These are phyloP conservation scores for Ennomos quercinarius DNA, from an alignment of 2,888 invertebrate genomes.

Conservation along the genomic window DNA sequence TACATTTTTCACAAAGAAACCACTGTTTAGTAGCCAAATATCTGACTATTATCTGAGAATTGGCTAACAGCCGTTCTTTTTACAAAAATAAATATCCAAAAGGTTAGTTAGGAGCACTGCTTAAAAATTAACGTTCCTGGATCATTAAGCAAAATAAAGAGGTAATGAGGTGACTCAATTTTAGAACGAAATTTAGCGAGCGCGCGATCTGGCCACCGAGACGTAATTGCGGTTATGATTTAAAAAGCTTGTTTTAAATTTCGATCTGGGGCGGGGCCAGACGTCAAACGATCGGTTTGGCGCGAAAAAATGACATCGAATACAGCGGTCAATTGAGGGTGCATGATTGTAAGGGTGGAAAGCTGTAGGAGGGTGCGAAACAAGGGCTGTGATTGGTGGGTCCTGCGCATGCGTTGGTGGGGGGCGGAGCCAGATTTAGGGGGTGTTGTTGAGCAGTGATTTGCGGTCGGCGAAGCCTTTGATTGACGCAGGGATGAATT, in stretches of 20 bases:
- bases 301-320: constrained; percentile 80
- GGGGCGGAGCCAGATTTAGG: constrained; percentile 73
- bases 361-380: constrained; percentile 49
- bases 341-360: constrained; percentile 54
- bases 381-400: constrained; percentile 60
- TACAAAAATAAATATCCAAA: neutral
- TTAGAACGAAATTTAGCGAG: constrained; percentile 49
- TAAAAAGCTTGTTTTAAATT: constrained; percentile 70
- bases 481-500: constrained; percentile 71
- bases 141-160: constrained; percentile 28
- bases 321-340: constrained; percentile 77
- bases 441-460: constrained; percentile 81
- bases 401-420: constrained; percentile 66
- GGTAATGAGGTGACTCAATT: constrained; percentile 41
- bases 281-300: constrained; percentile 70
- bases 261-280: constrained; percentile 68
- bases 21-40: neutral
- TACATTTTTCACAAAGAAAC: neutral
- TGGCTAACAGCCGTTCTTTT: neutral
- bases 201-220: constrained; percentile 54
- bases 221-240: constrained; percentile 73
- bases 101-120: neutral
- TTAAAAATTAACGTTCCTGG: neutral
- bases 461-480: constrained; percentile 80
- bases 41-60: neutral